Evolutionary conservation across 2,797 vertebrate species (phyloP).

Genomic region (Bothrops alternatus): DNA sequence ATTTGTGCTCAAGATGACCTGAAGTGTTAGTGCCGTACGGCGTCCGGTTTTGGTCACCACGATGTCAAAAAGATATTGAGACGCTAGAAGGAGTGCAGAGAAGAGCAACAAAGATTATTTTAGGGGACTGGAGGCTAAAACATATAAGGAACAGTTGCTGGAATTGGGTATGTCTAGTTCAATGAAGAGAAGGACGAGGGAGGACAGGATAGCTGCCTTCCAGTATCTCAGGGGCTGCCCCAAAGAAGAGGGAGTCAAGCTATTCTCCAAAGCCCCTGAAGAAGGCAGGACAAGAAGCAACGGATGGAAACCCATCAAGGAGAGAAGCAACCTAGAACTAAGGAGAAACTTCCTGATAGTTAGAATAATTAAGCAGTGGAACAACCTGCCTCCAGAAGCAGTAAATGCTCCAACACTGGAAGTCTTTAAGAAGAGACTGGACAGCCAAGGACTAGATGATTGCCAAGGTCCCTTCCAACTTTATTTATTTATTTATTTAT

Average conservation of each 20-base stretch:
- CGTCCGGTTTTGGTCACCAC: neutral
- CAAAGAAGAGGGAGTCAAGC: neutral
- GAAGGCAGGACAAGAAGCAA: neutral
- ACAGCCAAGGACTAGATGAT: too few relatives aligned
- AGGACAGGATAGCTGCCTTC: fast-evolving
- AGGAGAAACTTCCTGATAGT: neutral
- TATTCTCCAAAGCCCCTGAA: neutral
- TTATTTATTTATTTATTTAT: too few relatives aligned
- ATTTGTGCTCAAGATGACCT: neutral
- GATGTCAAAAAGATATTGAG: neutral
- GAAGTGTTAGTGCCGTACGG: neutral
- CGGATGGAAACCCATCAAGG: neutral
- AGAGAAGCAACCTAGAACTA: neutral
- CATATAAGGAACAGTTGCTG: neutral
- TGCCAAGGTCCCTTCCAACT: too few relatives aligned
- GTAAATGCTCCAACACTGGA: too few relatives aligned
- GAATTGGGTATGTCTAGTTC: fast-evolving
- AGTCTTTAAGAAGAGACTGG: too few relatives aligned
- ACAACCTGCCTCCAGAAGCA: too few relatives aligned
- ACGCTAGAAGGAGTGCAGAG: neutral
- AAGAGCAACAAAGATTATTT: fast-evolving
- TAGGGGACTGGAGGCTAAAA: neutral
- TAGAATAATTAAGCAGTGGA: neutral
- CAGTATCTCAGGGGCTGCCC: neutral
- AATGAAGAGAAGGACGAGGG: neutral